Percentiles rank a stretch among this genome's conserved stretches.
phyloP scores from a whole-genome alignment of 1,140 invertebrate genomes.

The Calephelis nemesis region DNA sequence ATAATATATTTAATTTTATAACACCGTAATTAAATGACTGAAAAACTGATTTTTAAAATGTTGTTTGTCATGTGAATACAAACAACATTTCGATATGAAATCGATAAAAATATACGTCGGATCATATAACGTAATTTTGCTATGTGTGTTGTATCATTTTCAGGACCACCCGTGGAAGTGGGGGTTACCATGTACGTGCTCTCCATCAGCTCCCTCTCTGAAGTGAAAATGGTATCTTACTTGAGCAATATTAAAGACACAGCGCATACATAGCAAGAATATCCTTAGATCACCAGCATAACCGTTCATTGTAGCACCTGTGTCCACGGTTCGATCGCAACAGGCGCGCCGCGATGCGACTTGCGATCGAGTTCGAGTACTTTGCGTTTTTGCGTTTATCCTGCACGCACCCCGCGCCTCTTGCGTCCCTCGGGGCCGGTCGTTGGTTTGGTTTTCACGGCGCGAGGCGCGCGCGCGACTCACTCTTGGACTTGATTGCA shows the following conservation, averaged over 20 bases:
- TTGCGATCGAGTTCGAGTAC: slow-evolving; percentile 22
- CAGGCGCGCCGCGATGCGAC: slow-evolving; percentile 40
- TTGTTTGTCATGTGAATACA: no score
- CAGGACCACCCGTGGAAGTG: slow-evolving; percentile 96
- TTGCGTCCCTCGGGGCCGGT: slow-evolving; percentile 61
- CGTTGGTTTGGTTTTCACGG: slow-evolving; percentile 78
- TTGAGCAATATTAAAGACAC: slow-evolving; percentile 78
- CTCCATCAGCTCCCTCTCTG: slow-evolving; percentile 98
- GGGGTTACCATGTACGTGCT: slow-evolving; percentile 99
- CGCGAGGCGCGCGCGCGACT: slow-evolving; percentile 63
- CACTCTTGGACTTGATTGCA: slow-evolving; percentile 84
- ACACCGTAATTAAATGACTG: not conserved
- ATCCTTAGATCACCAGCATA: slow-evolving; percentile 74
- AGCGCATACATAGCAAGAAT: slow-evolving; percentile 73
- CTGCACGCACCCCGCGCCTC: slow-evolving; percentile 47
- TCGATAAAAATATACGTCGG: not conserved
- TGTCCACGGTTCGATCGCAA: slow-evolving; percentile 74
- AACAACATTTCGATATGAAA: no score
- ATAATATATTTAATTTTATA: not conserved
- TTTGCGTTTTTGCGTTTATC: slow-evolving; percentile 24
- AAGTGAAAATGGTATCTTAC: slow-evolving; percentile 98
- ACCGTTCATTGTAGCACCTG: slow-evolving; percentile 77
- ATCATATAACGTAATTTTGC: slow-evolving; percentile 35
- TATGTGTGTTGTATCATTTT: slow-evolving; percentile 80
- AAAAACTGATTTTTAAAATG: not conserved